Evolutionary conservation across 1,140 invertebrate genomes (phyloP).

Genomic region (Heliconius nattereri): DNA sequence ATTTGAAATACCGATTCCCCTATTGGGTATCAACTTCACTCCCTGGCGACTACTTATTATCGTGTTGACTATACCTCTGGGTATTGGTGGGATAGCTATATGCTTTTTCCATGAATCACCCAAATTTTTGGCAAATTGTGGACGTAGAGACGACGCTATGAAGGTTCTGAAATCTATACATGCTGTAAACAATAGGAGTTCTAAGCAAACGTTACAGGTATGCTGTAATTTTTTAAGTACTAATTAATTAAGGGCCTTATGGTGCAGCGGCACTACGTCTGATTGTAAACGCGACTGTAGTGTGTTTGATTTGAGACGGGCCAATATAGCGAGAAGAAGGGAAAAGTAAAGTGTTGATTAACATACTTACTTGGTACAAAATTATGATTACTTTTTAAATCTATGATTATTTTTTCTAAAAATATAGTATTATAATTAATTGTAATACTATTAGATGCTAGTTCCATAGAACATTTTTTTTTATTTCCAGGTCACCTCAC

Average conservation of each 20-base stretch:
- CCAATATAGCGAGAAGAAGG: too few species aligned
- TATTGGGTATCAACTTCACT: slow-evolving; percentile 75
- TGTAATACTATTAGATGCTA: too few species aligned
- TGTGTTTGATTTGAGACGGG: too few species aligned
- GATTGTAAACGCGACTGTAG: too few species aligned
- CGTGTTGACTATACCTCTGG: slow-evolving; percentile 83
- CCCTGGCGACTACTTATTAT: slow-evolving; percentile 87
- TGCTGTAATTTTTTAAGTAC: not conserved
- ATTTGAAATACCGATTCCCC: slow-evolving; percentile 60
- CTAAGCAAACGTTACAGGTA: slow-evolving; percentile 60
- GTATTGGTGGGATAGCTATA: slow-evolving; percentile 82
- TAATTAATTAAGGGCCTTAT: too few species aligned
- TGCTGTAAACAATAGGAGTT: slow-evolving; percentile 68
- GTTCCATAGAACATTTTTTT: not conserved
- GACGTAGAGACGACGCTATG: slow-evolving; percentile 82
- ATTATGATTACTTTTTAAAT: too few species aligned
- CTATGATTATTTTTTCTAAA: not conserved
- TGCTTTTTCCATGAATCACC: slow-evolving; percentile 87
- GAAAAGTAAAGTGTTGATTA: too few species aligned
- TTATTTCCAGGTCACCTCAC: slow-evolving; percentile 50
- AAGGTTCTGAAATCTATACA: slow-evolving; percentile 82
- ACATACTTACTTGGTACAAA: too few species aligned
- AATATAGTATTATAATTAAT: too few species aligned
- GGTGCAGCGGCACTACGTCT: too few species aligned
- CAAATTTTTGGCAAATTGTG: slow-evolving; percentile 84